Percentiles rank a stretch among this genome's conserved stretches.
Evolutionary conservation across 2,888 invertebrate species (phyloP).

Genomic region (Liposcelis brunnea): DNA sequence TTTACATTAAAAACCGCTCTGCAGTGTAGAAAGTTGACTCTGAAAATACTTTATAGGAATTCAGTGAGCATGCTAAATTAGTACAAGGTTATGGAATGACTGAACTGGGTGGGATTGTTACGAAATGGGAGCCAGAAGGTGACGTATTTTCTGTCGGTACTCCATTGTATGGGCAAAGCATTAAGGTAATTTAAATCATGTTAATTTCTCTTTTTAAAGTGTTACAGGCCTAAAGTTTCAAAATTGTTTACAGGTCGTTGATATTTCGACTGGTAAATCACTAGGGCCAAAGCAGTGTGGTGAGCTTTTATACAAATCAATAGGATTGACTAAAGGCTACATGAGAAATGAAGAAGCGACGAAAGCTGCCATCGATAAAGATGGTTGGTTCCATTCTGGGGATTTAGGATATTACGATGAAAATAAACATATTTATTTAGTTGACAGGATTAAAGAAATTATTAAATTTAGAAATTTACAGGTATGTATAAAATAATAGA

Average conservation of each 20-base stretch:
- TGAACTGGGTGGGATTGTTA: background rate
- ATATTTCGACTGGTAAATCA: background rate
- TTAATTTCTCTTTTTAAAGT: background rate
- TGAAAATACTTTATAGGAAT: background rate
- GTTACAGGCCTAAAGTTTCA: background rate
- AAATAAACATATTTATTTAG: background rate
- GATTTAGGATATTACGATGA: background rate
- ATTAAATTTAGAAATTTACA: background rate
- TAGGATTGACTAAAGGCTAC: background rate
- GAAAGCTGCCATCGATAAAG: background rate
- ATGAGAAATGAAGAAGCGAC: constrained; percentile 4
- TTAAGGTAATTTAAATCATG: background rate
- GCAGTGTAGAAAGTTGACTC: background rate
- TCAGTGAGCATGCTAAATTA: background rate
- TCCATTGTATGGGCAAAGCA: background rate
- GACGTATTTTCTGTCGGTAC: background rate
- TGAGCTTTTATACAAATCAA: background rate
- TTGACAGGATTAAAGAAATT: background rate
- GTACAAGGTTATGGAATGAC: constrained; percentile 1
- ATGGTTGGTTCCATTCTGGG: background rate
- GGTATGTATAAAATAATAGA: background rate
- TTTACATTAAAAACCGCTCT: no score
- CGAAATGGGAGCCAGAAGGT: background rate
- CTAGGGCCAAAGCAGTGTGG: background rate
- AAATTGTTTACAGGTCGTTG: background rate